A percentile compares a stretch with the other conserved stretches of the same genome.
Evolutionary conservation across 2,888 invertebrate genomes (phyloP).

Genomic region (Entomobrya proxima): DNA sequence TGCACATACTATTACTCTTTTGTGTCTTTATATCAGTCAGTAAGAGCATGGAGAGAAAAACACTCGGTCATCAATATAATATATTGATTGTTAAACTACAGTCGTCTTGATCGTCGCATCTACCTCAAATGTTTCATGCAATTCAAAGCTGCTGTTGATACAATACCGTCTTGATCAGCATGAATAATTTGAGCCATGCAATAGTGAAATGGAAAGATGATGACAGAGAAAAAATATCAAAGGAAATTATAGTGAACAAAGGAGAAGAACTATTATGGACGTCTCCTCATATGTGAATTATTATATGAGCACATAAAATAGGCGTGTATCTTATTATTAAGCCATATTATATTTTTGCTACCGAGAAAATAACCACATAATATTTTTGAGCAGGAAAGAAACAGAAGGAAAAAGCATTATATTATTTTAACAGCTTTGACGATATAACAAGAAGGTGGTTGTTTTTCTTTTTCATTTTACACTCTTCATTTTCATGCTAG

Average conservation of each 20-base stretch:
- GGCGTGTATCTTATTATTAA: slow-evolving; percentile 51
- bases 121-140: neutral
- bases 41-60: slow-evolving; percentile 4
- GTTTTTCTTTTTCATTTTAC: slow-evolving; percentile 51
- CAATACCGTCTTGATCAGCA: neutral
- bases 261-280: slow-evolving; percentile 37
- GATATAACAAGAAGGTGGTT: slow-evolving; percentile 29
- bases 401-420: slow-evolving; percentile 10
- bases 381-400: neutral
- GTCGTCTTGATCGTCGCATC: slow-evolving; percentile 10
- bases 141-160: neutral
- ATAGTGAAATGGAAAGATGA: neutral
- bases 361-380: slow-evolving; percentile 47
- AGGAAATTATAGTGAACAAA: slow-evolving; percentile 11
- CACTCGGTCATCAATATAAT: neutral
- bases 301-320: slow-evolving; percentile 16
- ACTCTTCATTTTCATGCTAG: slow-evolving; percentile 7
- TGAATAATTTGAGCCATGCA: neutral
- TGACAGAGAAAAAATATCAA: neutral
- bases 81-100: slow-evolving; percentile 33
- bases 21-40: slow-evolving; percentile 34
- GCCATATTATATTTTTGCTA: slow-evolving; percentile 41
- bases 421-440: neutral
- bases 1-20: neutral
- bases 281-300: neutral